Conservation (phyloP, 2,888 invertebrate species). For the Seira ritae region DNA sequence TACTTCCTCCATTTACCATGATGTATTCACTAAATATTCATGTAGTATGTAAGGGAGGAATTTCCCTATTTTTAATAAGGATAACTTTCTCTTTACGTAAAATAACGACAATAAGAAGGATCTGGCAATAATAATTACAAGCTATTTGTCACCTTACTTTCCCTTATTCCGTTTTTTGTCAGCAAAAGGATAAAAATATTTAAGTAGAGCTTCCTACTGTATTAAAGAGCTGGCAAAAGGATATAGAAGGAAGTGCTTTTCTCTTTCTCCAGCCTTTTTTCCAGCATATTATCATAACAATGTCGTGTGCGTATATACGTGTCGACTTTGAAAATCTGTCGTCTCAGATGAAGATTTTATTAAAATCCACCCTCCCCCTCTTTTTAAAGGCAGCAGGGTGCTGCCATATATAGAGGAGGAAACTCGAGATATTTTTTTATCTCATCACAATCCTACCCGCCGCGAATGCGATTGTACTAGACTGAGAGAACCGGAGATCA, state of each 20-base stretch:
- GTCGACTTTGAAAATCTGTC: conserved; percentile 71
- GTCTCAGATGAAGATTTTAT: conserved; percentile 71
- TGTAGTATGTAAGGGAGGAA: no score
- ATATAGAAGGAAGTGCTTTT: conserved; percentile 26
- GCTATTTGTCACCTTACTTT: conserved; percentile 71
- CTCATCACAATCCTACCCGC: no score
- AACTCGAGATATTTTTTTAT: no score
- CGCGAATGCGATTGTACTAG: background rate
- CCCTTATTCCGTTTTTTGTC: no score
- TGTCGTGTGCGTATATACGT: no score
- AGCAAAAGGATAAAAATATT: no score
- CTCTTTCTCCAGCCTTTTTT: conserved; percentile 15
- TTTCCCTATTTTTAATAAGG: no score
- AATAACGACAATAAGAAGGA: conserved; percentile 59
- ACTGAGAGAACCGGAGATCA: no score
- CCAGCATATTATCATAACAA: conserved; percentile 59
- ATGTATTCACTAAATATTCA: no score
- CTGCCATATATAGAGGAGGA: no score
- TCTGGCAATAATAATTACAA: conserved; percentile 68
- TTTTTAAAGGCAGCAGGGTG: conserved; percentile 24
- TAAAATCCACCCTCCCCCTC: conserved; percentile 64
- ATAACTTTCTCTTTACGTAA: no score
- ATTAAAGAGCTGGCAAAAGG: conserved; percentile 27
- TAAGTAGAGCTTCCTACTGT: no score
- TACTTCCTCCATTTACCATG: conserved; percentile 37